Evolutionary conservation across 2,888 invertebrate species (phyloP).

Genomic region (Cataglyphis livida): DNA sequence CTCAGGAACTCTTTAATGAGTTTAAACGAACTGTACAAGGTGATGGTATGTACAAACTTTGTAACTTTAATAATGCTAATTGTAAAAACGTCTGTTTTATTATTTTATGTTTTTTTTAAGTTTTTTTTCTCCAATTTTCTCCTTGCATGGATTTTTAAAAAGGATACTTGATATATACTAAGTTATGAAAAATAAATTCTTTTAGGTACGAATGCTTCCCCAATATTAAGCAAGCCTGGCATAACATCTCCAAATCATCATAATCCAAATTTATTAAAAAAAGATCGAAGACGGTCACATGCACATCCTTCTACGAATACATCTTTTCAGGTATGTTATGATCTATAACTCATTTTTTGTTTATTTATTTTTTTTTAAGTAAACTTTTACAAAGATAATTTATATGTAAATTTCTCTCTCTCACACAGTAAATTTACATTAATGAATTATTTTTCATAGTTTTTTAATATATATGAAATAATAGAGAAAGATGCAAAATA

Average conservation of each 20-base stretch:
- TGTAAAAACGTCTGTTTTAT: not conserved
- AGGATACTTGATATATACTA: not conserved
- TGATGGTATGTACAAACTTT: conserved; percentile 85
- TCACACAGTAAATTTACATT: not conserved
- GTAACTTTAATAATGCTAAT: conserved; percentile 25
- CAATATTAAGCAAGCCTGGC: conserved; percentile 86
- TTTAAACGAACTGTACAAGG: conserved; percentile 92
- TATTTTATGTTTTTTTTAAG: not conserved
- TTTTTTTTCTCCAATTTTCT: not conserved
- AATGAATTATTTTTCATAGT: not conserved
- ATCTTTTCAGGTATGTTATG: conserved; percentile 87
- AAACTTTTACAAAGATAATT: not conserved
- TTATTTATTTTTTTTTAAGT: not conserved
- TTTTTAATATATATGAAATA: conserved; percentile 35
- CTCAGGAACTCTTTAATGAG: conserved; percentile 93
- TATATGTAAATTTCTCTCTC: not conserved
- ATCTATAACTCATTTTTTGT: not conserved
- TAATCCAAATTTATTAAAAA: conserved; percentile 82
- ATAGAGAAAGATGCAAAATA: conserved; percentile 29
- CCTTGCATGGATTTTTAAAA: not conserved
- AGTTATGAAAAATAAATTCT: conserved; percentile 26
- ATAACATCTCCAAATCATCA: conserved; percentile 85
- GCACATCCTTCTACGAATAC: conserved; percentile 87
- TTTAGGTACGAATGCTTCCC: conserved; percentile 84
- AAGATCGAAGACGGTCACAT: conserved; percentile 87